Evolutionary conservation across 2,113 vertebrate genomes (phyloP).

Genomic region (Ciconia boyciana): DNA sequence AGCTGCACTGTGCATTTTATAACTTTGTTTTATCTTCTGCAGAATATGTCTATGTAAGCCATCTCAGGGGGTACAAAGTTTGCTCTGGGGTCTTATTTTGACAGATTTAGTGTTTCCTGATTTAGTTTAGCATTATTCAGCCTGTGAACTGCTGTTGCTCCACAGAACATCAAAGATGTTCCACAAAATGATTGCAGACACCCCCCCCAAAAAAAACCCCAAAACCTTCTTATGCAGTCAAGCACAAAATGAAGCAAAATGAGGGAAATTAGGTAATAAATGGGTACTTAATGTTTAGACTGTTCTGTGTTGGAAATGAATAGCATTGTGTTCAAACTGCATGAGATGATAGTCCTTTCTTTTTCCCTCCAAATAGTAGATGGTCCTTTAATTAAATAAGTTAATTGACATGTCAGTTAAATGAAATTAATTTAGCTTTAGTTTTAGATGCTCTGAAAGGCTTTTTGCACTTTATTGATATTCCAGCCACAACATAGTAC

Average conservation of each 20-base stretch:
- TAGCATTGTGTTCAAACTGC: neutral
- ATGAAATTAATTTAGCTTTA: neutral
- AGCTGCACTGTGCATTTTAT: neutral
- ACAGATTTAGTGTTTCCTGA: neutral
- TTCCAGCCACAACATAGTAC: neutral
- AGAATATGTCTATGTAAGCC: neutral
- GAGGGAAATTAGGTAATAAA: neutral
- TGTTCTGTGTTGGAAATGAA: neutral
- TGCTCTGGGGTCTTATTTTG: neutral
- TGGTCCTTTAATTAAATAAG: neutral
- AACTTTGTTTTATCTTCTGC: neutral
- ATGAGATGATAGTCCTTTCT: neutral
- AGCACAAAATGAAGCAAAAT: neutral
- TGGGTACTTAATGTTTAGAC: neutral
- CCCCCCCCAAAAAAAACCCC: accelerated
- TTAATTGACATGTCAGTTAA: neutral
- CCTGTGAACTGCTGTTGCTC: neutral
- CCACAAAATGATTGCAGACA: neutral
- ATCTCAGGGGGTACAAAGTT: neutral
- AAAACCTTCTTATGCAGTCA: neutral
- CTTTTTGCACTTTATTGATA: neutral
- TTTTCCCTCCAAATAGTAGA: neutral
- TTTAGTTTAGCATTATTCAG: neutral
- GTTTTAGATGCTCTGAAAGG: neutral
- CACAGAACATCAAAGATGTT: neutral